Conservation (phyloP, 2,888 invertebrate genomes). For the Pecten maximus region DNA sequence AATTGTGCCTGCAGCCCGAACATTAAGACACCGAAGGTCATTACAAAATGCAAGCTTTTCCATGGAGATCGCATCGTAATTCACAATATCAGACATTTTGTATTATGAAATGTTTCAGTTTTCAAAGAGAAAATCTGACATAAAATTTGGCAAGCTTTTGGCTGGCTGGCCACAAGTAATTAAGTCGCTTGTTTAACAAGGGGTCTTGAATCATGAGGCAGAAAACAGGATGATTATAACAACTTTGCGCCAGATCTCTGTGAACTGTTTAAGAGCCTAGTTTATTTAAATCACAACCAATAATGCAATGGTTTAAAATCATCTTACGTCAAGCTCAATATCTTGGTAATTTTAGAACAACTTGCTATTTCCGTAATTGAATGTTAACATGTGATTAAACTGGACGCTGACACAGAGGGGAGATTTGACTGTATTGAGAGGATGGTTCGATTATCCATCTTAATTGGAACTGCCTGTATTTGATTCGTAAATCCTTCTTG, state of each 20-base stretch:
- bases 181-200: neutral
- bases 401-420: neutral
- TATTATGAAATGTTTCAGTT: neutral
- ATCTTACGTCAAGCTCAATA: neutral
- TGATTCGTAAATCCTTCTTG: neutral
- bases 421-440: neutral
- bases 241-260: neutral
- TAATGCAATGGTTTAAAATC: neutral
- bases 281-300: conserved; percentile 10
- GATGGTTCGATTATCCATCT: neutral
- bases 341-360: conserved; percentile 7
- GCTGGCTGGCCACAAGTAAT: conserved; percentile 1
- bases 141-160: neutral
- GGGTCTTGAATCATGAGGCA: neutral
- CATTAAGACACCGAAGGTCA: neutral
- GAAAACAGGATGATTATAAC: neutral
- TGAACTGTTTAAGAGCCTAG: neutral
- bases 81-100: neutral
- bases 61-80: neutral
- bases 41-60: neutral
- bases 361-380: neutral
- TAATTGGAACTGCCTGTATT: neutral
- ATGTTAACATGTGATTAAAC: neutral
- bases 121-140: neutral
- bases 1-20: neutral